These are phyloP conservation scores for Nematopogon swammerdamellus DNA, from an alignment of 2,888 invertebrate species.

Conservation along the genomic window DNA sequence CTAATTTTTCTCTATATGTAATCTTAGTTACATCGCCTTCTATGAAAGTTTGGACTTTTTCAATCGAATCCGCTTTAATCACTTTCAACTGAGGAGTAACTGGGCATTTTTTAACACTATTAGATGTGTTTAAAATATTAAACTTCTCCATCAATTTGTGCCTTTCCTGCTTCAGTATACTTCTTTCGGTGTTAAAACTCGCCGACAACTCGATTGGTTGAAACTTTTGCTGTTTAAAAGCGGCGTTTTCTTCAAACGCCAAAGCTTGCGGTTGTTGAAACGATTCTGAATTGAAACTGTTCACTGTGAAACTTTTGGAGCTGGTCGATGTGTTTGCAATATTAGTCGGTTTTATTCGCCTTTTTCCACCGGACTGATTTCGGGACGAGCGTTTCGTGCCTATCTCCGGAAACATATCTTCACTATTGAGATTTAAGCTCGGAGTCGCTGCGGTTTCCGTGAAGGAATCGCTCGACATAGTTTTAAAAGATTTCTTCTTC, in stretches of 20 bases:
- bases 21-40: conserved; percentile 42
- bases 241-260: conserved; percentile 32
- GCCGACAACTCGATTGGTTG: conserved; percentile 28
- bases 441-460: conserved; percentile 22
- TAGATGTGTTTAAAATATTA: conserved; percentile 30
- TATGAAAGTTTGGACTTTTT: conserved; percentile 24
- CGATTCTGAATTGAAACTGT: conserved; percentile 31
- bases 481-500: conserved; percentile 22
- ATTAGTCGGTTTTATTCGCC: conserved; percentile 54
- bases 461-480: conserved; percentile 21
- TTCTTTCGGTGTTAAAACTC: conserved; percentile 37
- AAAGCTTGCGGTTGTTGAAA: conserved; percentile 31
- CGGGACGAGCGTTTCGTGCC: conserved; percentile 31
- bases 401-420: conserved; percentile 42
- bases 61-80: conserved; percentile 23
- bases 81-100: conserved; percentile 31
- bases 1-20: conserved; percentile 45
- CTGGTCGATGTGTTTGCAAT: conserved; percentile 25
- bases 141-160: conserved; percentile 49
- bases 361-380: conserved; percentile 29
- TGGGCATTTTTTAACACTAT: conserved; percentile 21
- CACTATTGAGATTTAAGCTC: conserved; percentile 35
- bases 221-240: conserved; percentile 31
- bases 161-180: conserved; percentile 38
- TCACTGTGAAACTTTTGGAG: conserved; percentile 31